Evolutionary conservation across 2,888 invertebrate species (phyloP), one percentile per base, ranked within the genome.

Genomic region (Nomada fabriciana): DNA sequence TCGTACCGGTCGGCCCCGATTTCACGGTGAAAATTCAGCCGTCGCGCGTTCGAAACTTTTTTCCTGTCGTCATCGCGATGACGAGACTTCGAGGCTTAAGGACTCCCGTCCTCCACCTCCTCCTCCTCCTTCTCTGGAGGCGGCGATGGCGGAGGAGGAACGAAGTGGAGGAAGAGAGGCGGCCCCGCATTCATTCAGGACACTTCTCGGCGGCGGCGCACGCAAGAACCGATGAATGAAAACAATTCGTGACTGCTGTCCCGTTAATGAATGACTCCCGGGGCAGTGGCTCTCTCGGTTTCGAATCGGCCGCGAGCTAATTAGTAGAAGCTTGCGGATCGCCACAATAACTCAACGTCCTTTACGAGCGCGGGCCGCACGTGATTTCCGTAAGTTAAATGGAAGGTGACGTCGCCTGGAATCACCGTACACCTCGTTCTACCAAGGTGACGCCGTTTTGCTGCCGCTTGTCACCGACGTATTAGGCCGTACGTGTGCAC

Each of bases 151-250:
- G 43, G 57, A 42, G 55, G 23, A 67, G 67, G 52, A n/a, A 11
- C 52, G 36, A n/a, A 55, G 52, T 10, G 36, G 42, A 10, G 68
- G 55, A 5, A 59, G 74, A 59, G 52, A 60, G 53, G 77, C 60
- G 29, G 47, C 25, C 67, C 86, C 69, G 85, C 81, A 82, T 88
- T 87, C 82, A 88, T 87, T 86, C 82, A 82, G 83, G 69, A 80
- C 88, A 80, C 78, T 76, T 73, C 86, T 80, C 67, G 50, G 50
- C 67, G 67, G 73, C 70, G 78, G 83, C 89, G 88, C 89, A 87
- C 88, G 86, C 87, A 89, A 88, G 88, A 89, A 91, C 91, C 90
- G 89, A 92, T 93, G 93, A 93, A 93, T 93, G 93, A 92, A 93
- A 92, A 91, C 91, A 91, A 91, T 91, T 91, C 88, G 90, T 90